Evolutionary conservation across 2,113 vertebrate genomes (phyloP).

Genomic region (Gnathonemus longibarbis): DNA sequence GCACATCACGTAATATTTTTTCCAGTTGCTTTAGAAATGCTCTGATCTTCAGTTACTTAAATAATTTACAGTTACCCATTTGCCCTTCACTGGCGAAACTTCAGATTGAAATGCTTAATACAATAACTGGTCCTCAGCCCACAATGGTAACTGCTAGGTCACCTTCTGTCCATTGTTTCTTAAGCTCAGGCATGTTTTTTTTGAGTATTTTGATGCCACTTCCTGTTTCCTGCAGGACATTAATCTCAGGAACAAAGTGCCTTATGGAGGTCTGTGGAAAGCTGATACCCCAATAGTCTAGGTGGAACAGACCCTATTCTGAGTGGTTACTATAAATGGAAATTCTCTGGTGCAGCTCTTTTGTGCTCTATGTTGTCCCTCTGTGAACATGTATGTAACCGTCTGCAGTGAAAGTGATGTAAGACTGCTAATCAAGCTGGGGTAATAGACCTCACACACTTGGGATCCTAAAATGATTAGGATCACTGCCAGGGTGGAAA

Average conservation of each 20-base stretch:
- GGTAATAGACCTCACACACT: neutral
- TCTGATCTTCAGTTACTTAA: neutral
- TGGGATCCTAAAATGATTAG: neutral
- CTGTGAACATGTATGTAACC: neutral
- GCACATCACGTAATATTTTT: neutral
- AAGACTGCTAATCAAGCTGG: neutral
- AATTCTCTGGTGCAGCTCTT: neutral
- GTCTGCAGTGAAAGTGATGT: neutral
- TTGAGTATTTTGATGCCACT: neutral
- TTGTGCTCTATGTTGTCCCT: neutral
- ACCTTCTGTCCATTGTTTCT: neutral
- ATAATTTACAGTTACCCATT: constrained; percentile 1
- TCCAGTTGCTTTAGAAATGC: neutral
- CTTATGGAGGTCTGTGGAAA: neutral
- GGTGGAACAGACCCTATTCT: neutral
- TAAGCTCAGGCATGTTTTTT: neutral
- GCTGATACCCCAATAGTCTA: neutral
- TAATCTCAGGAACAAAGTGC: neutral
- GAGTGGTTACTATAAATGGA: neutral
- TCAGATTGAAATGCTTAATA: neutral
- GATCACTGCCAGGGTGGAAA: neutral
- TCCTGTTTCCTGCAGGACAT: neutral
- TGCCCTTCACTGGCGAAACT: neutral
- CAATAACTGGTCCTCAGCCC: neutral
- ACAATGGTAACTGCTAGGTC: neutral